These are phyloP conservation scores for Arion vulgaris DNA, from an alignment of 1,140 invertebrate species.

Conservation along the genomic window DNA sequence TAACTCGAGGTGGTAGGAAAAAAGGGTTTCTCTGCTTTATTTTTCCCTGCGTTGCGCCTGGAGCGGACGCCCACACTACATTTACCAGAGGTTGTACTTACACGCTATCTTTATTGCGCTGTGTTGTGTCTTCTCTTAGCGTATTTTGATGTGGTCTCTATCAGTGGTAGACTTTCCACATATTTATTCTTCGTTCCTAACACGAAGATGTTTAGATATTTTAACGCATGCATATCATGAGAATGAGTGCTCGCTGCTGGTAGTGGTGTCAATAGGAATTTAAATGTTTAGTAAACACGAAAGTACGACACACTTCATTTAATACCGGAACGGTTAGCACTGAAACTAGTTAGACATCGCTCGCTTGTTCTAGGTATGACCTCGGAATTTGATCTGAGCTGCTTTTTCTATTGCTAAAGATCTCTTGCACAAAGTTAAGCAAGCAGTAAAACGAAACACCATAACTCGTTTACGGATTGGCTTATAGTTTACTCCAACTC, in stretches of 20 bases:
- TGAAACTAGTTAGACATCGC: background rate
- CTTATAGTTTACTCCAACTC: background rate
- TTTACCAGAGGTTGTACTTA: too few species aligned
- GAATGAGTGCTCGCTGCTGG: background rate
- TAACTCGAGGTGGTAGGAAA: too few species aligned
- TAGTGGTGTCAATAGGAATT: background rate
- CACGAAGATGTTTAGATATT: background rate
- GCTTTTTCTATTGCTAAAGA: background rate
- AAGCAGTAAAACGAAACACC: background rate
- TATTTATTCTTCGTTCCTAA: background rate
- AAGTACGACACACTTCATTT: conserved; percentile 7
- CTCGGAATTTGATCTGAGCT: background rate
- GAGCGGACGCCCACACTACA: too few species aligned
- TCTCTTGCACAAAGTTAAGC: background rate
- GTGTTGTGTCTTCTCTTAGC: background rate
- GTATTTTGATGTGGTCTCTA: background rate
- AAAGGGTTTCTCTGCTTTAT: too few species aligned
- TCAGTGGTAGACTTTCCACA: background rate
- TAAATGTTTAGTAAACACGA: conserved; percentile 18
- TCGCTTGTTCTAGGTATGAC: background rate
- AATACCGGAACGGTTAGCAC: background rate
- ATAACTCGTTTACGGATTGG: background rate
- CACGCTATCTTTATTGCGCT: too few species aligned
- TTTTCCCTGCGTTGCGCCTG: too few species aligned
- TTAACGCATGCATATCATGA: background rate